Evolutionary conservation across 2,797 vertebrate species (phyloP), one percentile per base, ranked within the genome.

Genomic region (Crypturellus tataupa): DNA sequence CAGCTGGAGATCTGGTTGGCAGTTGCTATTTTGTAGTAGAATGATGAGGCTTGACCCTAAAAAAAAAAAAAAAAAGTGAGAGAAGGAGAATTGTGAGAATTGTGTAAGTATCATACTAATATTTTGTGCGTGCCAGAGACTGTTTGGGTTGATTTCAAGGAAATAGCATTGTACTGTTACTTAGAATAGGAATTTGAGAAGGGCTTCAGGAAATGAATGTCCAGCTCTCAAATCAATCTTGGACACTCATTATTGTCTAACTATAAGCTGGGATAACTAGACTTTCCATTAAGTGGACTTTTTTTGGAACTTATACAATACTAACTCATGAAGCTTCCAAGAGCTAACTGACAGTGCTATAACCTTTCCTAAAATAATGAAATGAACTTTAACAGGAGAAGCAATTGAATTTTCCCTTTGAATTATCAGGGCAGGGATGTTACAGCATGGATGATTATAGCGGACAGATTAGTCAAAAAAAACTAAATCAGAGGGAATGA

Each of bases 281-380:
- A 21, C 29, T 93, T 95, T 73, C 62, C 58, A 69, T 87, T 80
- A 89, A 93, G 65, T 44, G 18, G 33, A 62, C 49, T 72, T 53
- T 58, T 87, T 89, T 58, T 62, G 69, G 47, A 91, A 75, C 80
- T 89, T 80, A 49, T 29, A 75, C 60, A 77, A 3, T 3, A 1
- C 31, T 64, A 93, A 80, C 40, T 90, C 58, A 65, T 31, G 42
- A 62, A 65, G 31, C 42, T 73, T 56, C 35, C 35, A 82, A 92
- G 62, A 56, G 35, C 56, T 67, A 53, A 71, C 84, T 92, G 71
- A 77, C 68, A 87, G 47, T 29, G 37, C 20, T 75, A 63, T 42
- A 95, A 87, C 56, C 71, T 85, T 93, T 80, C 75, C 58, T 80
- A 68, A 89, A 91, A 87, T 53, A 92, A 93, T 65, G 73, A 92